These are phyloP conservation scores for Nasonia oneida DNA, from an alignment of 2,888 invertebrate genomes.

Conservation along the genomic window DNA sequence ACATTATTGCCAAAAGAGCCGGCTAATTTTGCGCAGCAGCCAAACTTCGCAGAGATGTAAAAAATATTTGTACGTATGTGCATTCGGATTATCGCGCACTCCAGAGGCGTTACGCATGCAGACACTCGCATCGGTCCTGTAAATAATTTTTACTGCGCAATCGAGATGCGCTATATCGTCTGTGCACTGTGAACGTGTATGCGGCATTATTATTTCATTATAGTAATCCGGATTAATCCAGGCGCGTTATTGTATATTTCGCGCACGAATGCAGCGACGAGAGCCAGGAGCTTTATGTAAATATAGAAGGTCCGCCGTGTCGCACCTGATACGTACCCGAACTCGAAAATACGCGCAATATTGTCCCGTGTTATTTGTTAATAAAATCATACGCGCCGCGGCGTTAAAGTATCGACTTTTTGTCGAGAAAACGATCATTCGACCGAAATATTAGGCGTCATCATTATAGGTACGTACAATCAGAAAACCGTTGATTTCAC, in stretches of 20 bases:
- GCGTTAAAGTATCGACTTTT: background rate
- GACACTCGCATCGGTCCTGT: too few relatives aligned
- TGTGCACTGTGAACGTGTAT: too few relatives aligned
- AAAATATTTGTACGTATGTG: too few relatives aligned
- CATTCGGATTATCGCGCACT: too few relatives aligned
- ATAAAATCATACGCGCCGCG: background rate
- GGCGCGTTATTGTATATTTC: background rate
- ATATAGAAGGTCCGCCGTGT: background rate
- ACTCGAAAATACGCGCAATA: background rate
- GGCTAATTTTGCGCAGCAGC: conserved; percentile 41
- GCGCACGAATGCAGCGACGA: background rate
- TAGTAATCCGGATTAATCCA: background rate
- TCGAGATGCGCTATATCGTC: too few relatives aligned
- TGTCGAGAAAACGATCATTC: too few relatives aligned
- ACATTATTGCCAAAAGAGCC: conserved; percentile 49
- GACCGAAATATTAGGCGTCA: too few relatives aligned
- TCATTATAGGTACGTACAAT: too few relatives aligned
- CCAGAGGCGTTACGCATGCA: too few relatives aligned
- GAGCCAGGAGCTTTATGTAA: background rate
- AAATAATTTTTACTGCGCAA: too few relatives aligned
- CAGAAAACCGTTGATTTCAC: too few relatives aligned
- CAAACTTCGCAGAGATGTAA: background rate
- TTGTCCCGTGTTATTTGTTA: background rate
- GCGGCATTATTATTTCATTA: background rate
- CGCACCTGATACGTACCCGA: background rate